A percentile compares a stretch with the other conserved stretches of the same genome.
These are phyloP conservation scores for Micrasema minimum DNA, from an alignment of 1,140 invertebrate genomes.

Conservation along the genomic window DNA sequence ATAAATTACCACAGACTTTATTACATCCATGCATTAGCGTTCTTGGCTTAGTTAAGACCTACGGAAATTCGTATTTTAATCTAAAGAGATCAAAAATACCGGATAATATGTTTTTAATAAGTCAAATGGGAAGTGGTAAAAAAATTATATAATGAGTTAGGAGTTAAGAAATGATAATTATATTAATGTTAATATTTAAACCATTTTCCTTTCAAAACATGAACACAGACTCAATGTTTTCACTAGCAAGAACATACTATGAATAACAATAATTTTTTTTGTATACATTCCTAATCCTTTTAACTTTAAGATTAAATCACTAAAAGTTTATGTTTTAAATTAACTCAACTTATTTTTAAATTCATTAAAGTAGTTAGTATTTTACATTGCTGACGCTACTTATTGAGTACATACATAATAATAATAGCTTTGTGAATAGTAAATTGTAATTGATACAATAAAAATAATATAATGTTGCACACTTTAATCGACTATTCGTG, in stretches of 20 bases:
- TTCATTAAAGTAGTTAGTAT: not conserved
- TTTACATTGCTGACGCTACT: not conserved
- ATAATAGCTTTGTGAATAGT: not conserved
- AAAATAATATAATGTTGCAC: too few relatives aligned
- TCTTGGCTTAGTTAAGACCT: slow-evolving; percentile 19
- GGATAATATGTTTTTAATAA: not conserved
- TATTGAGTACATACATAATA: not conserved
- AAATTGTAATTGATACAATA: not conserved
- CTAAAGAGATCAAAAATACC: not conserved
- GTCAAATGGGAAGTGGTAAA: not conserved
- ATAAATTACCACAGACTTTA: slow-evolving; percentile 28
- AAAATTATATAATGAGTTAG: too few relatives aligned
- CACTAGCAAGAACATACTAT: too few relatives aligned
- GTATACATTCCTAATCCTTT: not conserved
- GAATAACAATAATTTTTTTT: too few relatives aligned
- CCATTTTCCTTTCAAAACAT: too few relatives aligned
- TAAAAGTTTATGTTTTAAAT: slow-evolving; percentile 1
- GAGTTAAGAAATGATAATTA: too few relatives aligned
- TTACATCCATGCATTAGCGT: not conserved
- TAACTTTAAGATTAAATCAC: not conserved
- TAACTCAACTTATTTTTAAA: not conserved
- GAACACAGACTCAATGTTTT: too few relatives aligned
- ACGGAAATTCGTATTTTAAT: slow-evolving; percentile 26
- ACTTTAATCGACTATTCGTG: too few relatives aligned
- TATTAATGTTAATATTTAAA: too few relatives aligned